These are phyloP conservation scores for Prionailurus viverrinus DNA, from an alignment of 2,113 vertebrate species.

Conservation along the genomic window DNA sequence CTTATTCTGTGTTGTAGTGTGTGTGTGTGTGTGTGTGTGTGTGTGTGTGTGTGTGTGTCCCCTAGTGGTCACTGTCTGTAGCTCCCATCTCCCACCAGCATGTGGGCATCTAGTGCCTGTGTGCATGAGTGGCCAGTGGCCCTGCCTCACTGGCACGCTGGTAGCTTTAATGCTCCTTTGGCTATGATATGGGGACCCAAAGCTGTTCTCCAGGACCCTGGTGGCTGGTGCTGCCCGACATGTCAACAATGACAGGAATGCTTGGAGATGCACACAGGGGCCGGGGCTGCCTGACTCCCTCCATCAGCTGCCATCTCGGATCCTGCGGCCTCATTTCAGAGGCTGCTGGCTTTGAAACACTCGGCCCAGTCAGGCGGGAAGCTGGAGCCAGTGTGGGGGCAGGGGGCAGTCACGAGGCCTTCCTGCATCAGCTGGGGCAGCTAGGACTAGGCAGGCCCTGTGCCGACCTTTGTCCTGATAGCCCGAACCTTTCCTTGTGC, in stretches of 20 bases:
- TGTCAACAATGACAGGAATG: constrained; percentile 26
- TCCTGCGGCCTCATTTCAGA: constrained; percentile 63
- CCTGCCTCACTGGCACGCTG: not conserved
- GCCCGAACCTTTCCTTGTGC: constrained; percentile 3
- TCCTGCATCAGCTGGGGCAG: not conserved
- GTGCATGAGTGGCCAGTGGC: not conserved
- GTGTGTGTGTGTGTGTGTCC: not conserved
- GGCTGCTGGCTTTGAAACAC: constrained; percentile 53
- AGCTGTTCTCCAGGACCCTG: not conserved
- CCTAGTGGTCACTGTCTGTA: not conserved
- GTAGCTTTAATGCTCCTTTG: not conserved
- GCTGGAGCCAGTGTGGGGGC: not conserved
- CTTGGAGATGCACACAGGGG: not conserved
- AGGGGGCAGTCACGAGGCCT: not conserved
- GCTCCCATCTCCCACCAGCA: not conserved
- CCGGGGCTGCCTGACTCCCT: constrained; percentile 11
- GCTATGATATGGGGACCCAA: not conserved
- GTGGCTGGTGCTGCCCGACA: not conserved
- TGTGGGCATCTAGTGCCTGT: not conserved
- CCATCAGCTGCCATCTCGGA: not conserved
- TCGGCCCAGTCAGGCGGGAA: constrained; percentile 61
- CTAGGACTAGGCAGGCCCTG: not conserved
- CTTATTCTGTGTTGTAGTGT: not conserved
- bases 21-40: not conserved
- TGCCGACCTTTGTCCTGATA: not conserved